Base-by-base conservation (phyloP, 1,140 invertebrate species). In the Orchestia grillus region DNA sequence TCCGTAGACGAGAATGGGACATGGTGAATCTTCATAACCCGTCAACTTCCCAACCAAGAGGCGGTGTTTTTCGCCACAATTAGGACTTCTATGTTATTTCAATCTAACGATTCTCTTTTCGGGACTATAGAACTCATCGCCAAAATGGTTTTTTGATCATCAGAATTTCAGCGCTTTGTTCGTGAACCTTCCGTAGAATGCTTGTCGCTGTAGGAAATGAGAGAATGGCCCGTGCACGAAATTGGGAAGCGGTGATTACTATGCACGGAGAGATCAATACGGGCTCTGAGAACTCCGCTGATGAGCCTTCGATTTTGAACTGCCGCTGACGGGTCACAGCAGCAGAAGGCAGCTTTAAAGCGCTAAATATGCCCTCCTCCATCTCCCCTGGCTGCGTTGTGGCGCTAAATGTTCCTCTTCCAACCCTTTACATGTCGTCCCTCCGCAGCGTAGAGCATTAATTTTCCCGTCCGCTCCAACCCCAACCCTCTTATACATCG, bases 271-370 rank as follows among this genome's bases (percentile, higher is more conserved):
- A 77, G 62, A 77, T 77, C 62, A 77, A 77, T 77, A 77, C 62
- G 1, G 62, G 62, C 62, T 77, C 62, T 77, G 62, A 77, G 62
- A 36, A 77, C 11, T 77, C 62, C 62, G 62, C 28, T 77, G 62
- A 77, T 77, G 62, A 77, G 62, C 62, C 62, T 77, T 77, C 62
- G 62, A 77, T 77, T 77, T 77, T 77, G 62, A 77, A 77, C 62
- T 77, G 62, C 62, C 36, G 62, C 62, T 77, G 62, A 77, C 62
- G 62, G 62, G 62, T 77, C 62, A 77, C 62, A 77, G 36, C 62
- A 3, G 62, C 62, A 77, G 62, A 77, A 77, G 62, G 62, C 62
- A 77, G 62, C 62, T 77, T 77, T 77, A 77, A 77, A 77, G 28
- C 62, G 62, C 62, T 77, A 77, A 77, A 77, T 77, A 36, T 77